phyloP scores from a whole-genome alignment of 2,113 vertebrate genomes.

The Beaufortia kweichowensis region DNA sequence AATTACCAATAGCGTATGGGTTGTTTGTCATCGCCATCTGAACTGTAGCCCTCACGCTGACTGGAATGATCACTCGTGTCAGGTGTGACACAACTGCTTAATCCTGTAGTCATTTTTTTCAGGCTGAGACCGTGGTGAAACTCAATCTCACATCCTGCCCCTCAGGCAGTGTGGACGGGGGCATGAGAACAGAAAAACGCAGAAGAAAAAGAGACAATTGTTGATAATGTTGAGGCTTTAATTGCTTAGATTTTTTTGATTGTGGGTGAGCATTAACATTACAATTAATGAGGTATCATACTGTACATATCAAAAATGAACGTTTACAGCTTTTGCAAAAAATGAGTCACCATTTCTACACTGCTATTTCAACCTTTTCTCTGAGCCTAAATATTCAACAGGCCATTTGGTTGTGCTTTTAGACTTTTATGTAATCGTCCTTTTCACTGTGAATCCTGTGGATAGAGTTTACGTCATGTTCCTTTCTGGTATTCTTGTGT shows the following conservation, averaged over 20 bases:
- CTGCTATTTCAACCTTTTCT: no score
- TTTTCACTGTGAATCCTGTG: no score
- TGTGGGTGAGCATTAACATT: no score
- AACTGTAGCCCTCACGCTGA: slow-evolving; percentile 38
- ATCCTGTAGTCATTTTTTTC: slow-evolving; percentile 50
- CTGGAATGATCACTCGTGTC: slow-evolving; percentile 55
- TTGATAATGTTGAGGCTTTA: neutral
- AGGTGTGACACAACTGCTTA: slow-evolving; percentile 58
- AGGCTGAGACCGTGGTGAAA: slow-evolving; percentile 44
- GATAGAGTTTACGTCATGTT: no score
- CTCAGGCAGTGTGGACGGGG: neutral
- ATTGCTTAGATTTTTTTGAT: neutral
- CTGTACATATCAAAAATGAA: no score
- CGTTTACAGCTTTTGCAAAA: no score
- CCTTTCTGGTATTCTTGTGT: no score
- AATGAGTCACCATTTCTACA: no score
- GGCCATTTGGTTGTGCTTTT: no score
- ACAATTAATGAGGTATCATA: no score
- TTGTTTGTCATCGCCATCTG: slow-evolving; percentile 54
- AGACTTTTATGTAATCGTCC: no score
- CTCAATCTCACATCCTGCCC: slow-evolving; percentile 15
- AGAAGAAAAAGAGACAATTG: slow-evolving; percentile 12
- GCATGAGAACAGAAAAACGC: neutral
- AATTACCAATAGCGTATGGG: slow-evolving; percentile 43
- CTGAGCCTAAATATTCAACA: no score